Percentiles rank a stretch among this genome's conserved stretches.
These are phyloP conservation scores for Hydrotaea diabolus DNA, from an alignment of 2,888 invertebrate species.

Conservation along the genomic window DNA sequence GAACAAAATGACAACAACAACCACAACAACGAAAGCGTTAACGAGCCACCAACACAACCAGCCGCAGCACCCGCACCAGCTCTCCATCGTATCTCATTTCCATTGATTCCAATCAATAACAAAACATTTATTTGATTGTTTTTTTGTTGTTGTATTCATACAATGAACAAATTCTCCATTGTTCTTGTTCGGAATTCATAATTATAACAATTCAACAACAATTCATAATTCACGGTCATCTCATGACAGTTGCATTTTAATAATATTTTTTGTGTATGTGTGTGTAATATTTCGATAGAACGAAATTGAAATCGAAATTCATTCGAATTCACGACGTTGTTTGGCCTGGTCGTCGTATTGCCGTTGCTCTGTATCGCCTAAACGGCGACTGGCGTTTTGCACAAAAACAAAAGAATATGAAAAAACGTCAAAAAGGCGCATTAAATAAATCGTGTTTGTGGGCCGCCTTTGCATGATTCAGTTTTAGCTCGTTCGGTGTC, in stretches of 20 bases:
- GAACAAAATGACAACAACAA: conserved; percentile 38
- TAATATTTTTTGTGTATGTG: conserved; percentile 25
- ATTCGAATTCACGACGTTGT: not conserved
- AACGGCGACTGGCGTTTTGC: not conserved
- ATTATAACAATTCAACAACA: conserved; percentile 52
- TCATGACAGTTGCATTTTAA: conserved; percentile 59
- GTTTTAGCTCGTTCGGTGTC: conserved; percentile 20
- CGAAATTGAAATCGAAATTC: not conserved
- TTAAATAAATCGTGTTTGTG: conserved; percentile 55
- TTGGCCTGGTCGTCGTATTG: not conserved
- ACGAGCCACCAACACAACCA: not conserved
- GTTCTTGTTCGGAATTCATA: conserved; percentile 52
- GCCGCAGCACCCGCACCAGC: not conserved
- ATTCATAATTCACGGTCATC: conserved; percentile 62
- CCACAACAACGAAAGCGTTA: not conserved
- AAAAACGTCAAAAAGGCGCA: conserved; percentile 19
- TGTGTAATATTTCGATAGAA: not conserved
- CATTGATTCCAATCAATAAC: conserved; percentile 42
- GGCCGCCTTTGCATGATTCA: conserved; percentile 47
- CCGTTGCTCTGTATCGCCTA: not conserved
- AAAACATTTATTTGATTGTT: conserved; percentile 29
- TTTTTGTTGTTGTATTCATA: conserved; percentile 33
- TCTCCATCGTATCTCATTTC: not conserved
- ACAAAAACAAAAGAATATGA: conserved; percentile 42
- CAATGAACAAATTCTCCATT: conserved; percentile 39